Evolutionary conservation across 2,113 vertebrate species (phyloP).

Genomic region (Gobiocypris rarus): DNA sequence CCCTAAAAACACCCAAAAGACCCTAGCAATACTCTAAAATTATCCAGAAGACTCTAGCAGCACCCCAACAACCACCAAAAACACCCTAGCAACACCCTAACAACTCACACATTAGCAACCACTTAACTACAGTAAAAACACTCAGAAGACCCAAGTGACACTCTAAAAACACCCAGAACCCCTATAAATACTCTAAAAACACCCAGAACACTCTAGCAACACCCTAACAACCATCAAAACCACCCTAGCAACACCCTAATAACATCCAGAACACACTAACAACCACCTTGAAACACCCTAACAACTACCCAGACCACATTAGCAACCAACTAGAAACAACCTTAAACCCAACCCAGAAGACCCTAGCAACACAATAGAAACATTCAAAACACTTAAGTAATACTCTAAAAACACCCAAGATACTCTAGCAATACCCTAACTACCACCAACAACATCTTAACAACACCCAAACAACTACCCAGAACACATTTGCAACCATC

Average conservation of each 20-base stretch:
- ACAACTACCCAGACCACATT: background rate
- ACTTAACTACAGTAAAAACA: no score
- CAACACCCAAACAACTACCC: background rate
- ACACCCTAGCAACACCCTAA: background rate
- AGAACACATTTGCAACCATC: background rate
- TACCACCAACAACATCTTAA: background rate
- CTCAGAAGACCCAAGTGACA: background rate
- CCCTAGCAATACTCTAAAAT: background rate
- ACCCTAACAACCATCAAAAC: background rate
- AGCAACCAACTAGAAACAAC: background rate
- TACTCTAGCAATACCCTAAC: no score
- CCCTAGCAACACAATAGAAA: background rate
- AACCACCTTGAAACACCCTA: background rate
- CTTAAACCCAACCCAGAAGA: background rate
- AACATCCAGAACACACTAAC: background rate
- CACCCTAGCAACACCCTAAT: background rate
- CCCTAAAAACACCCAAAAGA: background rate
- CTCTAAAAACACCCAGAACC: background rate
- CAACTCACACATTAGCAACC: background rate
- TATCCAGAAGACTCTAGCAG: background rate
- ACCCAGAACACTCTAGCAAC: background rate
- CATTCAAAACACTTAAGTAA: background rate
- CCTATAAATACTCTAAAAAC: background rate
- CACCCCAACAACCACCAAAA: background rate
- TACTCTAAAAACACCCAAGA: background rate